Evolutionary conservation across 2,113 vertebrate species (phyloP), one percentile per base, ranked within the genome.

Genomic region (Noturus placidus): DNA sequence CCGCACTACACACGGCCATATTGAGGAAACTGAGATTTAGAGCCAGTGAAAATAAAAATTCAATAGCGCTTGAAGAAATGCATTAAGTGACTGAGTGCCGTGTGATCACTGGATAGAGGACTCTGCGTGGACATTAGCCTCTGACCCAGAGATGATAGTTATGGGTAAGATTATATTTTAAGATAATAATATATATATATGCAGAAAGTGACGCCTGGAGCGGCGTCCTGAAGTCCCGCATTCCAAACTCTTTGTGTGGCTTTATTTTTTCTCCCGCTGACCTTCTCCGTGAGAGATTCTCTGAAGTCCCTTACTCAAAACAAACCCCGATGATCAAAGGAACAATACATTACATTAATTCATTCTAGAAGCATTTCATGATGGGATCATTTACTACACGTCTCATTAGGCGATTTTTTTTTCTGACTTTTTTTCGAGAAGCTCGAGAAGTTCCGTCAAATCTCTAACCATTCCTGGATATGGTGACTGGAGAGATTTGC

Each of bases 181-280:
- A 25, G 56, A 81, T 81, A 61, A 81, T 81, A 81, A 81, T 13
- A 33, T 82, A 42, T 82, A 42, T 59, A 82, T 38, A 61, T 33
- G 20, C 56, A 42, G 79, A 82, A 82, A 81, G 56, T 13, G 54
- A 59, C 0, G 79, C 56, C 79, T 38, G 79, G 33, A 38, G 54
- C 5, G 79, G 56, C 79, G 33, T 82, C 79, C 25, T 15, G 33
- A 61, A 61, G 56, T 61, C 33, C 33, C 1, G 22, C 56, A 82
- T 82, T 61, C 79, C 79, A 15, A 38, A 61, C 56, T 82, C 79
- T 61, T 82, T 61, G 79, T 82, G 79, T 61, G 79, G 79, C 22
- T 82, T 82, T 82, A 61, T 82, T 82, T 38, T 61, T 61, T 42
- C 79, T 61, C 50, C 27, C 17, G 7, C 76, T 54, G 76, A 79